Conservation (phyloP, 2,113 vertebrate genomes). For the Anguilla rostrata region DNA sequence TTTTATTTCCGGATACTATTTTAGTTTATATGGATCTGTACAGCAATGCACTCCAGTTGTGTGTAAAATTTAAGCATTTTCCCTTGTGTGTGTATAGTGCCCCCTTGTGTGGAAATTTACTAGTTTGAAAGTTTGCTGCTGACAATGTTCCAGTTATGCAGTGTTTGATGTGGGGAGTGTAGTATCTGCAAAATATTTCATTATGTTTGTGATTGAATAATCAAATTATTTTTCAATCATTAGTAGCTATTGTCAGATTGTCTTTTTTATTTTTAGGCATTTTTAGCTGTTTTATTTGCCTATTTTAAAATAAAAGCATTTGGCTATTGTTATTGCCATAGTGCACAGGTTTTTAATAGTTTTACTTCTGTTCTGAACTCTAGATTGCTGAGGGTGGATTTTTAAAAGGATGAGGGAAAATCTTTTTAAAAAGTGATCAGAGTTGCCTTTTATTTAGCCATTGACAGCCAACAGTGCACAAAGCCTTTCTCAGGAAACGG, state of each 20-base stretch:
- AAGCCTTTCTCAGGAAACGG: slow-evolving; percentile 59
- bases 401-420: slow-evolving; percentile 4
- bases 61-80: slow-evolving; percentile 42
- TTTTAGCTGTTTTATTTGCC: not conserved
- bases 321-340: not conserved
- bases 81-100: slow-evolving; percentile 15
- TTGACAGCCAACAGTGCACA: slow-evolving; percentile 42
- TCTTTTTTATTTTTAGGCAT: not conserved
- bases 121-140: not conserved
- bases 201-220: not conserved
- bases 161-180: not conserved
- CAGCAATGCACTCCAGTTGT: slow-evolving; percentile 40
- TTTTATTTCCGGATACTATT: not conserved
- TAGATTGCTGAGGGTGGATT: not conserved
- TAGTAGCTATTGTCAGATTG: not conserved
- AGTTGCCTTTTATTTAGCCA: slow-evolving; percentile 13
- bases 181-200: not conserved
- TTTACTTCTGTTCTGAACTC: not conserved
- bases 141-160: not conserved
- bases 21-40: slow-evolving; percentile 23
- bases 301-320: not conserved
- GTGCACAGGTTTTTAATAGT: not conserved
- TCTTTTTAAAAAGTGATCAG: not conserved
- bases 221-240: not conserved
- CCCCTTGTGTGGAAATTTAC: slow-evolving; percentile 20